phyloP scores from a whole-genome alignment of 2,113 vertebrate genomes.

The Halichoerus grypus region DNA sequence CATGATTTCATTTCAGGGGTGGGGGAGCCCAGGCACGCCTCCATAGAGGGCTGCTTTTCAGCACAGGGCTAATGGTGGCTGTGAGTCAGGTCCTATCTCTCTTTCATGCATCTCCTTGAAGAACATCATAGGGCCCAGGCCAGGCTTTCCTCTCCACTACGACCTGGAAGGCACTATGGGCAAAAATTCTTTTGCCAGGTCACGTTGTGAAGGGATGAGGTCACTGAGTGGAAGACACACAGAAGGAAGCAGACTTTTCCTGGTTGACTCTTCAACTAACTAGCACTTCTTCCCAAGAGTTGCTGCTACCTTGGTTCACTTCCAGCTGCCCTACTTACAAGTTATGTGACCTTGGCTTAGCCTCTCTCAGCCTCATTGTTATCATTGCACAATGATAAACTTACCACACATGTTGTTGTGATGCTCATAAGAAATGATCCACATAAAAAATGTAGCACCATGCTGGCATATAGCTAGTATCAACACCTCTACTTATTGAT shows the following conservation, averaged over 20 bases:
- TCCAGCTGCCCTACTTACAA: background rate
- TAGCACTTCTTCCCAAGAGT: background rate
- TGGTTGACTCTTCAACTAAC: too few species aligned
- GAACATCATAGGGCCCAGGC: background rate
- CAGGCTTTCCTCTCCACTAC: background rate
- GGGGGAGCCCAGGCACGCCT: background rate
- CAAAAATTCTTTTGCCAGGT: background rate
- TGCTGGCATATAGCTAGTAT: background rate
- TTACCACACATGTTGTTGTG: background rate
- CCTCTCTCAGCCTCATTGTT: constrained; percentile 5
- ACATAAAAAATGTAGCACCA: background rate
- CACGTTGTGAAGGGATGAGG: background rate
- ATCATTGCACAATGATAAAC: background rate
- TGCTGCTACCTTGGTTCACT: background rate
- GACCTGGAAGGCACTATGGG: background rate
- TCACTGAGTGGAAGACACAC: background rate
- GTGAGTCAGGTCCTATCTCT: background rate
- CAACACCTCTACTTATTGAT: background rate
- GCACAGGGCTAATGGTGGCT: background rate
- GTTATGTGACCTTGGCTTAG: too few species aligned
- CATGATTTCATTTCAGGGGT: background rate
- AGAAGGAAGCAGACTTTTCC: background rate
- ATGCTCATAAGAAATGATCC: background rate
- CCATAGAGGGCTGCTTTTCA: background rate
- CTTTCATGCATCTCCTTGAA: background rate